phyloP scores from a whole-genome alignment of 2,113 vertebrate genomes.

The Calidris pugnax region DNA sequence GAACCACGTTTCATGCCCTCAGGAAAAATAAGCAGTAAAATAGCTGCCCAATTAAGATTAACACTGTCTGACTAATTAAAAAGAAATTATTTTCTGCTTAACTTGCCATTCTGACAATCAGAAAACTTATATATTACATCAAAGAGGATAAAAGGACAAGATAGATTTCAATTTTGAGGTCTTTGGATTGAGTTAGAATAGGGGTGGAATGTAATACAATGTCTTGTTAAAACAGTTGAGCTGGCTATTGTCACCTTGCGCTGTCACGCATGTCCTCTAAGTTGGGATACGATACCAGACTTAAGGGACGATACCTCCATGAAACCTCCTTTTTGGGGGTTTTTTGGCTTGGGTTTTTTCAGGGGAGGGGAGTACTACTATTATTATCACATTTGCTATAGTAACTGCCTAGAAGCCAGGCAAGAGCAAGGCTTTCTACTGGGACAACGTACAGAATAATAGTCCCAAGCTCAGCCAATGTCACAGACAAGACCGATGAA shows the following conservation, averaged over 20 bases:
- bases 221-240: not conserved
- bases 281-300: not conserved
- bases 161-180: not conserved
- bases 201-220: not conserved
- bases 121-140: not conserved
- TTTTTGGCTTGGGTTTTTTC: not conserved
- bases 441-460: not conserved
- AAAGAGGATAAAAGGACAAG: not conserved
- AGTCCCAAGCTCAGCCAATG: not conserved
- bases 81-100: constrained; percentile 48
- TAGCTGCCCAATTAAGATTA: constrained; percentile 41
- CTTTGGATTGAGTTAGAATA: not conserved
- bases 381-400: not conserved
- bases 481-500: not conserved
- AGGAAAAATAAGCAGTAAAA: constrained; percentile 41
- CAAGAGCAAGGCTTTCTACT: not conserved
- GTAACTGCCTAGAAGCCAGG: not conserved
- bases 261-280: not conserved
- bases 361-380: not conserved
- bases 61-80: constrained; percentile 24
- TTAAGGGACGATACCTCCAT: not conserved
- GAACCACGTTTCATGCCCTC: not conserved
- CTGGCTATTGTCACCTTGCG: not conserved
- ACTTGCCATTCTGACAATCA: not conserved
- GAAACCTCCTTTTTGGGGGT: not conserved